Base-by-base conservation (phyloP, 1,140 invertebrate species). In the Phenacoccus solenopsis region DNA sequence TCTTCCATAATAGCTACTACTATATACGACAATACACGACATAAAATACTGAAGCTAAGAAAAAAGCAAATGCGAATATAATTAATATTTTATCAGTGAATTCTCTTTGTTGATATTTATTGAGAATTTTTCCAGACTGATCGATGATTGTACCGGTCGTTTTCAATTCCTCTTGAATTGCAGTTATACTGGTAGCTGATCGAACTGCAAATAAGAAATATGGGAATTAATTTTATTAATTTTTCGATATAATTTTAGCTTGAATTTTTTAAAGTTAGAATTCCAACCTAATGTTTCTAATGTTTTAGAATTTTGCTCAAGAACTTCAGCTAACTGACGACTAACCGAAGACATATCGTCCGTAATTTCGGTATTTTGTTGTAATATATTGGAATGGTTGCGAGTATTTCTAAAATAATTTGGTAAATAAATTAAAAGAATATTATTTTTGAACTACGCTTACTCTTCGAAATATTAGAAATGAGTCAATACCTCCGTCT, bases 21-120 rank as follows among this genome's bases (percentile, higher is more conserved):
- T 16, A 64, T 25, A 64, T 24, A 5, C 59, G 2, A 10, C 22
- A 64, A 64, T 64, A 64, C 1, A 64, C 25, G 20, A 64, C 59
- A 20, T 64, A 64, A 10, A 64, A 64, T 4, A 64, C 59, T 5
- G 20, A 64, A 64, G 59, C 59, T 10, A 64, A 24, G 78, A 98
- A 98, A 81, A 98, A 96, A 1, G 87, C 82, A 77, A 98, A 90
- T 61, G 93, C 93, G 75, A 98, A 86, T 71, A 91, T 87, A 72
- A 98, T 86, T 0, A 98, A 81, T 59, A 94, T 84, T 84, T 96
- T 97, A 77, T 98, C 95, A 0, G 96, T 98, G 69, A 94, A 88
- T 81, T 98, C 94, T 28, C 95, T 80, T 73, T 94, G 81, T 1
- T 91, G 92, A 80, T 97, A 98, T 82, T 98, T 98, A 22, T 90